Evolutionary conservation across 1,140 invertebrate genomes (phyloP).

Genomic region (Tetranychus urticae): DNA sequence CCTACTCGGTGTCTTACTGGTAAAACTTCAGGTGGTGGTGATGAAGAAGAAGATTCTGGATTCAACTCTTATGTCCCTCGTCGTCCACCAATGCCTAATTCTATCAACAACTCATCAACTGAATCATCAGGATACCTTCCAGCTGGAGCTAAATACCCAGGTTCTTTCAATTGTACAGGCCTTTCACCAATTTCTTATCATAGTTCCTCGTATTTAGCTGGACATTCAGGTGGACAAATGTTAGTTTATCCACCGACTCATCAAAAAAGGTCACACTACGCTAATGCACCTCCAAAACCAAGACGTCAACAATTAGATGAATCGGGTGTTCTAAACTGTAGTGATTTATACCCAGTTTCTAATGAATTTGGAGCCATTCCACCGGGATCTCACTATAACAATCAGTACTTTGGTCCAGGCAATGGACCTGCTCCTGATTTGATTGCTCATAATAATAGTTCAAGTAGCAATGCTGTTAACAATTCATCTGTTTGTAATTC

Average conservation of each 20-base stretch:
- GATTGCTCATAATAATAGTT: neutral
- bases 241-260: neutral
- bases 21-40: slow-evolving; percentile 1
- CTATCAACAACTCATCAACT: slow-evolving; percentile 1
- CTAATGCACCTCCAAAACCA: slow-evolving; percentile 66
- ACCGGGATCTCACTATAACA: slow-evolving; percentile 8
- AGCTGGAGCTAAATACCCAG: slow-evolving; percentile 13
- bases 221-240: neutral
- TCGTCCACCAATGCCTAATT: slow-evolving; percentile 1
- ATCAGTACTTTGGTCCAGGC: neutral
- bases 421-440: slow-evolving; percentile 1
- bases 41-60: slow-evolving; percentile 15
- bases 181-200: neutral
- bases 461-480: neutral
- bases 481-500: neutral
- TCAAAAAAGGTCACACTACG: slow-evolving; percentile 43
- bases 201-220: neutral
- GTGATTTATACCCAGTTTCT: slow-evolving; percentile 1
- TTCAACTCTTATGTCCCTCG: slow-evolving; percentile 13
- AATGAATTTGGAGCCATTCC: slow-evolving; percentile 5
- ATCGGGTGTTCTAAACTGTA: neutral
- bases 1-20: neutral
- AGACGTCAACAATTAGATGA: slow-evolving; percentile 25
- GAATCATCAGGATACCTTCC: slow-evolving; percentile 4
- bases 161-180: slow-evolving; percentile 3